phyloP scores from a whole-genome alignment of 2,797 vertebrate species.

The Helostoma temminkii region DNA sequence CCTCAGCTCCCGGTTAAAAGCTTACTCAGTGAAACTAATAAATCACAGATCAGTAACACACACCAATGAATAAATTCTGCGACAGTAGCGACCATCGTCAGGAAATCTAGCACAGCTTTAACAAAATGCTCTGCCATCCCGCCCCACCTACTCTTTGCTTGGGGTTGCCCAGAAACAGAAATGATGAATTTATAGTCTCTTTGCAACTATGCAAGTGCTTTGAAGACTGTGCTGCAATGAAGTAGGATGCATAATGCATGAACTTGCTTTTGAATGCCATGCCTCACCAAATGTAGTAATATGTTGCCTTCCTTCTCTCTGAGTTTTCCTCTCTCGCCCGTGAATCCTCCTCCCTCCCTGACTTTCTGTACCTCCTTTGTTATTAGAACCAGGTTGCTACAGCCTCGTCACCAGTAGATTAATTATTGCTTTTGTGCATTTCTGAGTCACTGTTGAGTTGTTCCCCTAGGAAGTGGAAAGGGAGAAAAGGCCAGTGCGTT shows the following conservation, averaged over 20 bases:
- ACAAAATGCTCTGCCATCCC: slow-evolving; percentile 41
- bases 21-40: slow-evolving; percentile 42
- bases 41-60: slow-evolving; percentile 44
- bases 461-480: slow-evolving; percentile 11
- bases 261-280: slow-evolving; percentile 53
- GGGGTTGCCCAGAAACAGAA: slow-evolving; percentile 45
- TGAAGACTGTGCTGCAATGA: slow-evolving; percentile 72
- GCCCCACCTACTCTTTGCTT: slow-evolving; percentile 42
- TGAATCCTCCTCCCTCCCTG: slow-evolving; percentile 14
- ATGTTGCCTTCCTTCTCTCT: slow-evolving; percentile 48
- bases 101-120: slow-evolving; percentile 49
- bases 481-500: slow-evolving; percentile 1
- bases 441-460: slow-evolving; percentile 21
- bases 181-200: slow-evolving; percentile 65
- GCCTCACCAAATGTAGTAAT: slow-evolving; percentile 54
- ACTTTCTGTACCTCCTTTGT: slow-evolving; percentile 20
- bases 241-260: slow-evolving; percentile 76
- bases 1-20: slow-evolving; percentile 18
- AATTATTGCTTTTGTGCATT: slow-evolving; percentile 48
- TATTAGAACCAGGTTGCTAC: slow-evolving; percentile 14
- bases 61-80: slow-evolving; percentile 47
- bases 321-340: slow-evolving; percentile 11
- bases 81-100: slow-evolving; percentile 44
- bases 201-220: slow-evolving; percentile 57
- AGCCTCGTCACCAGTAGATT: slow-evolving; percentile 42